Evolutionary conservation across 2,113 vertebrate species (phyloP), one percentile per base, ranked within the genome.

Genomic region (Channa argus): DNA sequence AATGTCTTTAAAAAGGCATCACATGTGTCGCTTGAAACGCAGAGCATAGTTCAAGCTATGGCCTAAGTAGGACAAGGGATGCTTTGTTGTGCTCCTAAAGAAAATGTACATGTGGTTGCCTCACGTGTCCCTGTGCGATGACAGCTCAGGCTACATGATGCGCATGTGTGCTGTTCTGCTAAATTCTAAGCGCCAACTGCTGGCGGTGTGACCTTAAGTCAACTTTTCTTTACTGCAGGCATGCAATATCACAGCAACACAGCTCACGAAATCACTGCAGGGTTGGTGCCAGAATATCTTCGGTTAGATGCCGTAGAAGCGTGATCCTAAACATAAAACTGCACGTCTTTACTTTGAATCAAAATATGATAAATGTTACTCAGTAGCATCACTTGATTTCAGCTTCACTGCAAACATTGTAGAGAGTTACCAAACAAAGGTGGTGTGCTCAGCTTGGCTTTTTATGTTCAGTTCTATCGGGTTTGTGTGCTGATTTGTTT

Each of bases 91-190:
- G 76, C 58, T 63, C 54, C 69, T 46, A 14, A 58, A 77, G 37
- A 55, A 71, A 37, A 70, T 67, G 67, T 84, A 79, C 90, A 86
- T 86, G 89, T 77, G 87, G 84, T 77, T 77, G 67, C 72, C 85
- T 91, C 86, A 89, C 87, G 78, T 86, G 87, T 88, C 87, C 82
- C 76, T 45, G n/a, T 62, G 50, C 43, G 65, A 83, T 86, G 84
- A 88, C 86, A 88, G 84, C 64, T 52, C 39, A 15, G 63, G 58
- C 55, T 67, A 4, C 77, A 47, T 12, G 63, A 38, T 80, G 88
- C 88, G 90, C 90, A 90, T 92, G 90, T 86, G 86, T 71, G 82
- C 68, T 3, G 53, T 43, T 79, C 44, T 61, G 65, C 62, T 79
- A 59, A 74, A 75, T 79, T 80, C 15, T 71, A 77, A 75, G 86